These are phyloP conservation scores for Scolopax bukidnonensis DNA, from an alignment of 2,797 vertebrate genomes.

Conservation along the genomic window DNA sequence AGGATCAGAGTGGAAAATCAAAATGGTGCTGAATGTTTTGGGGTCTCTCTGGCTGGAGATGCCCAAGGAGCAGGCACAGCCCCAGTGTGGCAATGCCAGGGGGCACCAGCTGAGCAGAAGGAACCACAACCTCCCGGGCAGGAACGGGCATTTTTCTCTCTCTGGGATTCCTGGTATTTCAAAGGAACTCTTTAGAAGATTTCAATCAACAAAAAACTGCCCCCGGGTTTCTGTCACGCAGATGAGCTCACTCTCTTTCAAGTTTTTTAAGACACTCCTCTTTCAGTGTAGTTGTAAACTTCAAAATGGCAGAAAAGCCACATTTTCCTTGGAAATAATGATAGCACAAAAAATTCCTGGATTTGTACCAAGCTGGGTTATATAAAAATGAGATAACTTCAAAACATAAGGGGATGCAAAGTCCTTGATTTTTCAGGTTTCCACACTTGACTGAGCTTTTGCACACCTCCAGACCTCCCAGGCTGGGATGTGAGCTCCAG, in stretches of 20 bases:
- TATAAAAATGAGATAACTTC: slow-evolving; percentile 37
- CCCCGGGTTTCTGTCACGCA: neutral
- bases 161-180: neutral
- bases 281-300: neutral
- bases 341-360: neutral
- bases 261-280: neutral
- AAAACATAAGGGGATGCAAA: neutral
- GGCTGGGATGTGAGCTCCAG: neutral
- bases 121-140: neutral
- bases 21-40: accelerated
- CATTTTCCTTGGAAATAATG: slow-evolving; percentile 38
- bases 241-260: neutral
- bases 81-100: accelerated
- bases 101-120: neutral
- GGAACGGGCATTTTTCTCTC: accelerated
- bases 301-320: neutral
- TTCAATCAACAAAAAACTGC: neutral
- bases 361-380: slow-evolving; percentile 23
- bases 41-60: accelerated
- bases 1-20: neutral
- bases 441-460: neutral
- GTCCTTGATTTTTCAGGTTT: neutral
- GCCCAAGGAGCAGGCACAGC: neutral
- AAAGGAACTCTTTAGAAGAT: neutral
- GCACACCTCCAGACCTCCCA: neutral